Conservation (phyloP, 2,113 vertebrate genomes). For the Siniperca chuatsi region DNA sequence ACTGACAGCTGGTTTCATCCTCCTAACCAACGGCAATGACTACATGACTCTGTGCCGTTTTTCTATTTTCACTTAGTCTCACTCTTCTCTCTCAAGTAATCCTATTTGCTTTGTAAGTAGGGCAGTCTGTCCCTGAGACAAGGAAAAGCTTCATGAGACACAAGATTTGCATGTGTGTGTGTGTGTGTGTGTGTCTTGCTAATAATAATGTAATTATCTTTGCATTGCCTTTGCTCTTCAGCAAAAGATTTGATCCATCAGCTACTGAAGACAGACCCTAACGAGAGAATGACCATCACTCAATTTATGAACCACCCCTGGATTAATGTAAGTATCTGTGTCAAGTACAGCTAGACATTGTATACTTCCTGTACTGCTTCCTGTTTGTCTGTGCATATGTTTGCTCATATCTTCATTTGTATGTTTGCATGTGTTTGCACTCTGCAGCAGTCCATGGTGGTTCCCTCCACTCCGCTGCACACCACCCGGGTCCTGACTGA, state of each 20-base stretch:
- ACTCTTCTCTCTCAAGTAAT: slow-evolving; percentile 2
- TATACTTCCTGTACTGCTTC: background rate
- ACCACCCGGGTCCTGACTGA: slow-evolving; percentile 95
- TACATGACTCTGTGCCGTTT: background rate
- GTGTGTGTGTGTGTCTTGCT: background rate
- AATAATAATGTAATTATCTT: slow-evolving; percentile 15
- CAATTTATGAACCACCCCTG: slow-evolving; percentile 98
- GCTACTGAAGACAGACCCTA: slow-evolving; percentile 96
- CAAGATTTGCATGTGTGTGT: background rate
- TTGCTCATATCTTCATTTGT: background rate
- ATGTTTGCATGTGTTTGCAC: slow-evolving; percentile 12
- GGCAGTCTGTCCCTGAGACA: slow-evolving; percentile 12
- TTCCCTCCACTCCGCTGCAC: slow-evolving; percentile 95
- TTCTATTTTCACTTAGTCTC: background rate
- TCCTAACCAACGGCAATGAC: background rate
- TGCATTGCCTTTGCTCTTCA: slow-evolving; percentile 66
- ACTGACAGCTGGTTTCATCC: slow-evolving; percentile 6
- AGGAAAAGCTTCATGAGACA: background rate
- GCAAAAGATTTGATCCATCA: slow-evolving; percentile 95
- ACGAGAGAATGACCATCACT: slow-evolving; percentile 94
- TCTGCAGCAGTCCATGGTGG: slow-evolving; percentile 91
- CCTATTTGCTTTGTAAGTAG: slow-evolving; percentile 18
- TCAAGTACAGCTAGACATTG: background rate
- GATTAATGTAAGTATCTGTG: slow-evolving; percentile 90
- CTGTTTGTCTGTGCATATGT: background rate